Base-by-base conservation (phyloP, 2,113 vertebrate genomes). In the Mixornis gularis region DNA sequence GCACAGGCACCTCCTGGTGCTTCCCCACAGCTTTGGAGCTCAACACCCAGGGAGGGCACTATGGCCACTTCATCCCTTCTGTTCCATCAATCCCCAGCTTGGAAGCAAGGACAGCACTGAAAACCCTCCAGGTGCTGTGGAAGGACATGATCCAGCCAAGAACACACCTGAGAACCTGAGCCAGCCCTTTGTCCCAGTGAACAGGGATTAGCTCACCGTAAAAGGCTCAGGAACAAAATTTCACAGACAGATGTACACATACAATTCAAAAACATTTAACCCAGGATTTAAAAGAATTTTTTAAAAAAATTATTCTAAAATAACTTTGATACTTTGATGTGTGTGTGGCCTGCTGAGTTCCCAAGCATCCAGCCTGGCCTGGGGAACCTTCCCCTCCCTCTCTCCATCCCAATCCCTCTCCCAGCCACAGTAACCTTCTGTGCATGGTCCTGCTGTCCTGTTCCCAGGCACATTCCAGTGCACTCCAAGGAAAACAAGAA, bases 11-110 rank as follows among this genome's bases (percentile, higher is more conserved):
- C 32, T 7, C 9, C 3, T 10, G 17, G 18, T 4, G 48, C 36
- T 30, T 18, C 68, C 70, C 91, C 36, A 29, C 16, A 53, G 48
- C 7, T 2, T 1, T 16, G 73, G 48, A 2, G 29, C 16, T 9
- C n/a, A 13, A 0, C 2, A 16, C 24, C 32, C 66, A 15, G 0
- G 10, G 55, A 41, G 32, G 49, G 26, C 34, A 21, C 0, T 24
- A 44, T 0, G 3, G 32, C 27, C 62, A 76, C n/a, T 6, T 44
- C 49, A 43, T 3, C 60, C n/a, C 62, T 43, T 40, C n/a, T 38
- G 12, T 3, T 40, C 73, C 71, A 16, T 12, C 49, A n/a, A 8
- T 13, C 43, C 58, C 78, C 81, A 85, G 51, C 43, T 5, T 5
- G 1, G 70, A 48, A 48, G 9, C 0, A 7, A 71, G 59, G 60